Conservation (phyloP, 2,888 invertebrate species). For the Coelopa pilipes region DNA sequence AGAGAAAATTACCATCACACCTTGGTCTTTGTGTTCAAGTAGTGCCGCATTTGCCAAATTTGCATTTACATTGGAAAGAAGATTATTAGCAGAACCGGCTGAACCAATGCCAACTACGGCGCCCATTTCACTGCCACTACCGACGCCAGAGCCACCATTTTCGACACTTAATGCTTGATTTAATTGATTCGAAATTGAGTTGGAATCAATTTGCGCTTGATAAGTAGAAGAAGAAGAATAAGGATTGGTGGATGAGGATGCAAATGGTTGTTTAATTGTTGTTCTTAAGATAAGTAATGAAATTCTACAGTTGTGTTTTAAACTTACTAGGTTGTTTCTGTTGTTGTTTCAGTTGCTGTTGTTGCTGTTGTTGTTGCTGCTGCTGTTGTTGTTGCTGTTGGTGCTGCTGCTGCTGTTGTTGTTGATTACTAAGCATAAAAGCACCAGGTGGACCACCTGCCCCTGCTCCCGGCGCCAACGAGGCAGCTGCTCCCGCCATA, state of each 20-base stretch:
- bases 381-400: conserved; percentile 50
- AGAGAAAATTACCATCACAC: conserved; percentile 66
- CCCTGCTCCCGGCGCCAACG: conserved; percentile 60
- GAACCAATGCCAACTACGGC: conserved; percentile 28
- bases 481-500: conserved; percentile 62
- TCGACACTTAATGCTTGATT: conserved; percentile 42
- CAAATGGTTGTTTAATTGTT: conserved; percentile 44
- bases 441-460: conserved; percentile 66
- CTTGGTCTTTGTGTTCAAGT: conserved; percentile 67
- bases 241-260: conserved; percentile 39
- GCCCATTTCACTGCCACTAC: conserved; percentile 27
- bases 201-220: conserved; percentile 41
- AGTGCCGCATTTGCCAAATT: conserved; percentile 45
- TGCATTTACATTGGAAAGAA: conserved; percentile 27
- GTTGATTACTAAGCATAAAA: conserved; percentile 58
- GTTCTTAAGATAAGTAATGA: conserved; percentile 26
- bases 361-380: conserved; percentile 64
- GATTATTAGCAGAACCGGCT: conserved; percentile 49
- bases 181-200: conserved; percentile 37
- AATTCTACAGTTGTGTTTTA: conserved; percentile 11
- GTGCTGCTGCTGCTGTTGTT: conserved; percentile 67
- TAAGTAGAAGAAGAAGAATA: conserved; percentile 30
- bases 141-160: conserved; percentile 43
- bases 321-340: conserved; percentile 74
- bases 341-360: conserved; percentile 47